These are phyloP conservation scores for Allophyes oxyacanthae DNA, from an alignment of 2,888 invertebrate species.

Conservation along the genomic window DNA sequence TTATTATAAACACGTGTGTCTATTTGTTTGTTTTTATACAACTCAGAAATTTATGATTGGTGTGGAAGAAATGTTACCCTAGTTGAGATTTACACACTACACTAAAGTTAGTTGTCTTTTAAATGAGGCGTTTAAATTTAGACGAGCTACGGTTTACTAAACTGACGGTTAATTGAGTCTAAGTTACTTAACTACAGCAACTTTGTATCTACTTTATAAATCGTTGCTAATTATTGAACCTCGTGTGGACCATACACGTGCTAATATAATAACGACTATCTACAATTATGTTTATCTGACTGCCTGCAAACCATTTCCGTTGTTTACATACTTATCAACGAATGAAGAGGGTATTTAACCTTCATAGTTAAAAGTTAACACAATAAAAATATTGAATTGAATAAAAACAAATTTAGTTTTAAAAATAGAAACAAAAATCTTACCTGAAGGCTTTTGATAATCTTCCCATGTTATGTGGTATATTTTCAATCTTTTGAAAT, in stretches of 20 bases:
- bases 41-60: background rate
- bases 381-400: background rate
- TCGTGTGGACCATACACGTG: too few species aligned
- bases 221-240: too few species aligned
- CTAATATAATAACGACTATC: too few species aligned
- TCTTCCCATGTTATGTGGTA: conserved; percentile 13
- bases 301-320: conserved; percentile 29
- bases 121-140: background rate
- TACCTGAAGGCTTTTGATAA: conserved; percentile 34
- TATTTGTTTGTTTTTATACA: background rate
- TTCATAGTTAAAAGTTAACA: conserved; percentile 3
- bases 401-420: background rate
- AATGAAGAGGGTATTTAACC: conserved; percentile 14
- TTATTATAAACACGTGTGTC: conserved; percentile 5
- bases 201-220: too few species aligned
- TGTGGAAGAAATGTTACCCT: background rate
- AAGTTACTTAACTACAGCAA: too few species aligned
- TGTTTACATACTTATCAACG: conserved; percentile 42
- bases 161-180: too few species aligned
- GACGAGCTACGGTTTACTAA: too few species aligned
- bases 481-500: conserved; percentile 12
- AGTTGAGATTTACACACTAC: background rate
- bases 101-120: background rate
- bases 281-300: conserved; percentile 20
- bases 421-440: background rate